These are phyloP conservation scores for Aphis craccivora DNA, from an alignment of 1,140 invertebrate species.

Conservation along the genomic window DNA sequence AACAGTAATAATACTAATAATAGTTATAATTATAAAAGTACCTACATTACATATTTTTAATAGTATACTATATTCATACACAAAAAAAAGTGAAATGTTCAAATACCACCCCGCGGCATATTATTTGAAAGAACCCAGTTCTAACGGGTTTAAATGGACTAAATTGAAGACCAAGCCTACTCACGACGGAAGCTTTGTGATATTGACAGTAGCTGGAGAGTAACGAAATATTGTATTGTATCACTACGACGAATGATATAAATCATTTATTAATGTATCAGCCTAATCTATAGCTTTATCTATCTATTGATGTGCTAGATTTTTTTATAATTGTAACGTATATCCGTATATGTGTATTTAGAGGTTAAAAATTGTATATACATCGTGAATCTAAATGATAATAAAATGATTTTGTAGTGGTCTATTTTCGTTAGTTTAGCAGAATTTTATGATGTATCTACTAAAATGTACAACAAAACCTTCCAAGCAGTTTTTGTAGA, in stretches of 20 bases:
- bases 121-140: neutral
- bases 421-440: neutral
- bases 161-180: constrained; percentile 3
- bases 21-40: neutral
- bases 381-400: neutral
- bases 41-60: neutral
- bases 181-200: neutral
- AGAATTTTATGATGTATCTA: neutral
- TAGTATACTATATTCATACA: neutral
- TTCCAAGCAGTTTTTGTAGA: neutral
- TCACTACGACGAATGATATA: neutral
- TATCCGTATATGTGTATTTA: neutral
- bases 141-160: neutral
- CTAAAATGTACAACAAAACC: too few species aligned
- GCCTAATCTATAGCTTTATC: neutral
- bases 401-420: neutral
- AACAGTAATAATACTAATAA: neutral
- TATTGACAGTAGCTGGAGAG: neutral
- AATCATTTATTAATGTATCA: neutral
- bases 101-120: neutral
- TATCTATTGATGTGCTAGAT: neutral
- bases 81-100: constrained; percentile 31
- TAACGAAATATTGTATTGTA: neutral
- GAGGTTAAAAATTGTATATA: neutral
- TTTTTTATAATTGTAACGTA: neutral